Base-by-base conservation (phyloP, 2,113 vertebrate species). In the Trinectes maculatus region DNA sequence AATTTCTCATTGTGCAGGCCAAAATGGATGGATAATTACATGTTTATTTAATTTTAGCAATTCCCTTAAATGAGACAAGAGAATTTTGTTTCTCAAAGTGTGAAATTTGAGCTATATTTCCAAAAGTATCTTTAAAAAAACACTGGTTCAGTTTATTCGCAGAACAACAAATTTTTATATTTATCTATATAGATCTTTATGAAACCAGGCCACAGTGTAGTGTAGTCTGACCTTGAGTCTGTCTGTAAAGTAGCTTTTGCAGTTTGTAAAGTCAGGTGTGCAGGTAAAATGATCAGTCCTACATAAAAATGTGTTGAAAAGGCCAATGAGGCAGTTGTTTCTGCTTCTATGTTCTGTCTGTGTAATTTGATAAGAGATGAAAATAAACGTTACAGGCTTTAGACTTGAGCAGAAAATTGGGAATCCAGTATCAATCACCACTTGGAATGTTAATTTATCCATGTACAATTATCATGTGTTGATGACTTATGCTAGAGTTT, bases 241-340 rank as follows among this genome's bases (percentile, higher is more conserved):
- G 16, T 16, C 42, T 56, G 19, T 8, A n/a, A 53, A 18, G 25
- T 34, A 26, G 25, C 33, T 12, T 15, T 8, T 22, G 46, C 10
- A 25, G 26, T 34, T 24, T 26, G 34, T 57, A 15, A 49, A 25
- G 29, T 75, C n/a, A 18, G n/a, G n/a, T 21, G 2, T 24, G 13
- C 13, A 53, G 51, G 28, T 70, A 1, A 60, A 29, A 34, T 16
- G 5, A n/a, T n/a, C 34, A 36, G 34, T n/a, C n/a, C n/a, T n/a
- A n/a, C n/a, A n/a, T n/a, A n/a, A n/a, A n/a, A n/a, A n/a, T 31
- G 29, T 31, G 29, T 31, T 51, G 42, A 54, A 29, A 6, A 13
- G 36, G 44, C 44, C 61, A 53, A 55, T 55, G 24, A 18, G 31
- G 12, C 21, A 25, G 22, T 18, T 28, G 24, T 26, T 44, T 59